Evolutionary conservation across 2,888 invertebrate species (phyloP).

Genomic region (Agrochola lychnidis): DNA sequence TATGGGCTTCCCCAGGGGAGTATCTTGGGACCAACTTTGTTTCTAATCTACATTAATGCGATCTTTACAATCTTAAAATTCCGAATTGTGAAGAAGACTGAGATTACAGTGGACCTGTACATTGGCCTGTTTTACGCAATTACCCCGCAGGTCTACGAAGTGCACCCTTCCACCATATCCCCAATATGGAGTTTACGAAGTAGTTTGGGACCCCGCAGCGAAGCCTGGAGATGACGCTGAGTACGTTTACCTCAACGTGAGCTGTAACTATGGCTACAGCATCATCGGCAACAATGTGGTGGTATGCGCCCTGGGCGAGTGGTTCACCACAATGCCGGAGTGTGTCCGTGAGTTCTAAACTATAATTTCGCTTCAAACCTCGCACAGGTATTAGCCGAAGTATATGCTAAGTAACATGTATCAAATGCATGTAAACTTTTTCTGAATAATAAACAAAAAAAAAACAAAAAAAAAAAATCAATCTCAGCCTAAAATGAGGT

Average conservation of each 20-base stretch:
- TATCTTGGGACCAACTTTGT: not conserved
- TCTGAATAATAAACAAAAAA: too few relatives aligned
- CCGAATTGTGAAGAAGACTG: slow-evolving; percentile 6
- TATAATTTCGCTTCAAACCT: not conserved
- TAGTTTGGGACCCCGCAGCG: slow-evolving; percentile 11
- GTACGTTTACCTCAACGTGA: slow-evolving; percentile 23
- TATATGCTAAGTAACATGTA: too few relatives aligned
- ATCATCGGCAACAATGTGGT: slow-evolving; percentile 11
- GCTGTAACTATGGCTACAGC: not conserved
- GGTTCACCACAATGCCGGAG: slow-evolving; percentile 24
- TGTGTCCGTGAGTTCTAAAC: slow-evolving; percentile 28
- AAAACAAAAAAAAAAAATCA: too few relatives aligned
- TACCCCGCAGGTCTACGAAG: slow-evolving; percentile 6
- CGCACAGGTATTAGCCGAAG: too few relatives aligned
- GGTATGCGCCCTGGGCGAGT: slow-evolving; percentile 19
- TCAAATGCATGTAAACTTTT: too few relatives aligned
- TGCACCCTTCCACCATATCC: slow-evolving; percentile 34
- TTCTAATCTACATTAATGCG: not conserved
- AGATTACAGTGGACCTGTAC: not conserved
- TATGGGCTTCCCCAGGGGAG: not conserved
- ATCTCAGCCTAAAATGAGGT: too few relatives aligned
- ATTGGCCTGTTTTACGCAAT: too few relatives aligned
- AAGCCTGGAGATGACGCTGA: slow-evolving; percentile 17
- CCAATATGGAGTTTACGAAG: slow-evolving; percentile 7
- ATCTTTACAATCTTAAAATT: not conserved